Evolutionary conservation across 2,797 vertebrate species (phyloP).

Genomic region (Brotula barbata): DNA sequence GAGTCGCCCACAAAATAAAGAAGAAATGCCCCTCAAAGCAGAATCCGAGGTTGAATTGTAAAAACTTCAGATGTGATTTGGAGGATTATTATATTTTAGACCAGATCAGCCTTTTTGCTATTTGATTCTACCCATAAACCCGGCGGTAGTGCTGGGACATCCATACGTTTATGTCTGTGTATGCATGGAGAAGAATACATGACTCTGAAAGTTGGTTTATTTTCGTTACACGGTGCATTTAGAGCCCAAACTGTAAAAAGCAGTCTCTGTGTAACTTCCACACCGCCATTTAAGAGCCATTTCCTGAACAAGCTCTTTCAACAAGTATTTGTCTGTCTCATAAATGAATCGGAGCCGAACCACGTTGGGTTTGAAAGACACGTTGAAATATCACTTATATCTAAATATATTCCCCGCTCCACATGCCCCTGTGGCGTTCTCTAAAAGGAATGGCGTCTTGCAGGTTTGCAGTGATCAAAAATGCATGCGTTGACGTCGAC

Average conservation of each 20-base stretch:
- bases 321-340: conserved; percentile 69
- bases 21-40: background rate
- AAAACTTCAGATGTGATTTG: background rate
- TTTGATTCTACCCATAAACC: background rate
- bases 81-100: background rate
- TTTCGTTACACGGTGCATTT: conserved; percentile 51
- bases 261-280: conserved; percentile 51
- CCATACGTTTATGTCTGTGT: background rate
- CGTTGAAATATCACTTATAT: conserved; percentile 73
- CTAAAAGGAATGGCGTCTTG: conserved; percentile 62
- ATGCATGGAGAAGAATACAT: conserved; percentile 18
- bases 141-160: background rate
- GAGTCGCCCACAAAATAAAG: conserved; percentile 23
- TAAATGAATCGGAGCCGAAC: conserved; percentile 71
- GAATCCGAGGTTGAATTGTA: background rate
- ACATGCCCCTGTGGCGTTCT: conserved; percentile 52
- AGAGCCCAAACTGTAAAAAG: conserved; percentile 57
- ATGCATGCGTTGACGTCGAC: conserved; percentile 74
- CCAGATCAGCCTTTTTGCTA: background rate
- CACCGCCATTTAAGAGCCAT: conserved; percentile 55
- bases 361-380: conserved; percentile 52
- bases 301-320: conserved; percentile 68
- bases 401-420: conserved; percentile 67
- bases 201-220: conserved; percentile 52
- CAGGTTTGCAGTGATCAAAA: conserved; percentile 72